A percentile compares a stretch with the other conserved stretches of the same genome.
Conservation (phyloP, 2,797 vertebrate species). For the Florisuga fusca region DNA sequence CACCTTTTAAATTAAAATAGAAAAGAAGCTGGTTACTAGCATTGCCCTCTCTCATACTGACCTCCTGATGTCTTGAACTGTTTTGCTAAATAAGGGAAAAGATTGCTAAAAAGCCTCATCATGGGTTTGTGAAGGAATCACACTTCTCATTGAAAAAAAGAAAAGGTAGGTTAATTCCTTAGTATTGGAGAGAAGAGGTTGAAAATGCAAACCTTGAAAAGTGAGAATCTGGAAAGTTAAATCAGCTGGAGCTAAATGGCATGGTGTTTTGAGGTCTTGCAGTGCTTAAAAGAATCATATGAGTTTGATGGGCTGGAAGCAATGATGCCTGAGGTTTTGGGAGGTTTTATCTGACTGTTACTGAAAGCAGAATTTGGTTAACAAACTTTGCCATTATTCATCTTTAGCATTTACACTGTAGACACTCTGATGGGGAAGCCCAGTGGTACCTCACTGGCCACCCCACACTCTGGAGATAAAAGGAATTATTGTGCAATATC, state of each 20-base stretch:
- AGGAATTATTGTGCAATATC: neutral
- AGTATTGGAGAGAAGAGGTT: neutral
- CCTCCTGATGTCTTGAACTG: slow-evolving; percentile 24
- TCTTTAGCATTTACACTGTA: neutral
- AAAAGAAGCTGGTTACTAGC: neutral
- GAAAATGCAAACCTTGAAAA: neutral
- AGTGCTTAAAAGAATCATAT: neutral
- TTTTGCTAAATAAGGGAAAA: slow-evolving; percentile 7
- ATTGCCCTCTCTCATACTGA: neutral
- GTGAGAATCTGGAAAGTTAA: neutral
- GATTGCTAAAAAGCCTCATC: neutral
- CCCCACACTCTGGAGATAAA: neutral
- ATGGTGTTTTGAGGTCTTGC: neutral
- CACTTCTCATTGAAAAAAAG: neutral
- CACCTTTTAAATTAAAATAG: neutral
- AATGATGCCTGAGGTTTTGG: neutral
- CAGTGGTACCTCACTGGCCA: neutral
- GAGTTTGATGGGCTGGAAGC: slow-evolving; percentile 1
- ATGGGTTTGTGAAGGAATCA: neutral
- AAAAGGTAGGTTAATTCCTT: neutral
- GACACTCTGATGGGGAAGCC: neutral
- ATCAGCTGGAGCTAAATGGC: neutral
- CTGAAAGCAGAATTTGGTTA: neutral
- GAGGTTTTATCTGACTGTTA: neutral
- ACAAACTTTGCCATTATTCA: neutral